Evolutionary conservation across 92 coral and sea anemone species (phyloP), one percentile per base, ranked within the genome.

Genomic region (Umimayanthus kanabou): DNA sequence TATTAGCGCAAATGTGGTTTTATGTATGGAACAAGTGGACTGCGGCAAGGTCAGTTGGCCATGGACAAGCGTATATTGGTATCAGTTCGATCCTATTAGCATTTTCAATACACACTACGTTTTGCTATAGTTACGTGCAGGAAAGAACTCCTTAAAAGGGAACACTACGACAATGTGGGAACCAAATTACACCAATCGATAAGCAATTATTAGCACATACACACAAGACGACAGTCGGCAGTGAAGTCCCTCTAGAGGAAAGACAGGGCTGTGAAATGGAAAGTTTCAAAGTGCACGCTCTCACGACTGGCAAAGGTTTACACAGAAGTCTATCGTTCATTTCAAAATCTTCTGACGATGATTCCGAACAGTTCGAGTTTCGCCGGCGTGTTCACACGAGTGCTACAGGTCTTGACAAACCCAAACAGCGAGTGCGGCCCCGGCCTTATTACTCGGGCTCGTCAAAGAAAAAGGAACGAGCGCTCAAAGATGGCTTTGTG

Each of bases 401-500:
- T 20, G 87, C 64, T 15, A 45, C 87, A 28, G 14, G 87, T 47
- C 77, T 83, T 43, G 87, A 83, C 16, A 83, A 47, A 26, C 78
- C 87, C 23, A 70, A 83, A 26, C 87, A 83, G 47, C 22, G 87
- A 25, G 28, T 50, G 15, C 74, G 87, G 10, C 64, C 87, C 7
- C 43, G 87, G 9, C 87, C 77, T 1, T 72, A 83, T 43, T 22
- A 83, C 25, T 39, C 84, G 4, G 71, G 72, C 49, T 83, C 77
- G 14, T 43, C 77, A 33, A 83, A 83, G 87, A 83, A 47, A 47
- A 83, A 83, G 29, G 87, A 83, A 20, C 87, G 79, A 28, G 87
- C 87, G 2, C 87, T 83, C 42, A 83, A 83, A 16, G 87, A 83
- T 45, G 87, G 87, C 45, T 83, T 83, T 70, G 87, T 83, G 2